These are phyloP conservation scores for Aspiorhynchus laticeps DNA, from an alignment of 2,113 vertebrate species.

Conservation along the genomic window DNA sequence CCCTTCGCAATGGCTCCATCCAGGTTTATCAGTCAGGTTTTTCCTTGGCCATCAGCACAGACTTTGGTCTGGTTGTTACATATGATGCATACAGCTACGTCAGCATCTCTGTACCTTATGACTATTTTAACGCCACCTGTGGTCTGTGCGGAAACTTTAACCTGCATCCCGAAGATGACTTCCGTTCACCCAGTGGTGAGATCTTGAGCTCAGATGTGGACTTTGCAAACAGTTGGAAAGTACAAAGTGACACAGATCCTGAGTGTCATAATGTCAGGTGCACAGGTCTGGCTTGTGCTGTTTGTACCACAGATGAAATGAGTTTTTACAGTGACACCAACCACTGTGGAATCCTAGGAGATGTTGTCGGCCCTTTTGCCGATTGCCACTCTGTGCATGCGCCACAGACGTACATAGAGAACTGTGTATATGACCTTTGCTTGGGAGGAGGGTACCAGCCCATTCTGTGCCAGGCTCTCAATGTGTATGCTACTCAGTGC, in stretches of 20 bases:
- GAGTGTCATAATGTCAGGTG: constrained; percentile 60
- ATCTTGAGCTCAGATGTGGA: constrained; percentile 60
- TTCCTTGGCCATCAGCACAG: constrained; percentile 59
- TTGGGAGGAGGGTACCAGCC: constrained; percentile 61
- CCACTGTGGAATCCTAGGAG: constrained; percentile 64
- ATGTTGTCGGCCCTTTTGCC: constrained; percentile 63
- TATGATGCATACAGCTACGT: constrained; percentile 60
- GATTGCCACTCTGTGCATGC: constrained; percentile 53
- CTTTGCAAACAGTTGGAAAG: constrained; percentile 69
- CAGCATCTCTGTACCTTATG: constrained; percentile 58
- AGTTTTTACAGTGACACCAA: constrained; percentile 44
- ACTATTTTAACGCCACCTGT: constrained; percentile 63
- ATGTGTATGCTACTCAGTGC: constrained; percentile 64
- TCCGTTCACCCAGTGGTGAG: constrained; percentile 55
- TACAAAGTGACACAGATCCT: constrained; percentile 54
- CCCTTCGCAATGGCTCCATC: constrained; percentile 56
- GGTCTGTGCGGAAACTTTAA: constrained; percentile 72
- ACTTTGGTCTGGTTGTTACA: constrained; percentile 66
- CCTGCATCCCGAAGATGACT: constrained; percentile 56
- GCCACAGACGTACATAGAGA: constrained; percentile 56
- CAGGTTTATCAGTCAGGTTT: constrained; percentile 55
- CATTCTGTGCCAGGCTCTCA: constrained; percentile 67
- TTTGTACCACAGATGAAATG: constrained; percentile 45
- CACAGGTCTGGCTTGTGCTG: constrained; percentile 57
- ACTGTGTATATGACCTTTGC: constrained; percentile 69